Conservation (phyloP, 2,888 invertebrate genomes). For the Xanthorhoe designata region DNA sequence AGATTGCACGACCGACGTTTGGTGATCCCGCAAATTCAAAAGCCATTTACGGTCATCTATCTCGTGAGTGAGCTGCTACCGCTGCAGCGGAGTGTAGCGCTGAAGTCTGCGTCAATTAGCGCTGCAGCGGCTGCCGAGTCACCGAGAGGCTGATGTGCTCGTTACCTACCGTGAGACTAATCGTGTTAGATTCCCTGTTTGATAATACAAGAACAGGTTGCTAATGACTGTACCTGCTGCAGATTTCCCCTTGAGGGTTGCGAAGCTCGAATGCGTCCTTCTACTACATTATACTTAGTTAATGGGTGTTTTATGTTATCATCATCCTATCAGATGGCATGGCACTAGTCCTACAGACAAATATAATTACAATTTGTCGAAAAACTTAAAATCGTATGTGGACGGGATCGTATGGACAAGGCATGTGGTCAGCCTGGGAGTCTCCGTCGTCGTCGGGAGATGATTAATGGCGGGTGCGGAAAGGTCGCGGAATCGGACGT, state of each 20-base stretch:
- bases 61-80: constrained; percentile 1
- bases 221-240: background rate
- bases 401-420: constrained; percentile 2
- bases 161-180: constrained; percentile 9
- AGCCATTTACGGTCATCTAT: constrained; percentile 22
- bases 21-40: constrained; percentile 16
- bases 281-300: too few relatives aligned
- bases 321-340: too few relatives aligned
- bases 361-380: background rate
- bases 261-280: background rate
- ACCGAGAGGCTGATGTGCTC: constrained; percentile 8
- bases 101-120: constrained; percentile 9
- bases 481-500: constrained; percentile 31
- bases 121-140: constrained; percentile 5
- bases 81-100: constrained; percentile 15
- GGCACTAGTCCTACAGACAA: too few relatives aligned
- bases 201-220: background rate
- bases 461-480: constrained; percentile 28
- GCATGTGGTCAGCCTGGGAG: constrained; percentile 2
- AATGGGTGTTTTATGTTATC: too few relatives aligned
- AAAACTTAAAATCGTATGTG: background rate
- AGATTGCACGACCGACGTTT: background rate
- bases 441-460: constrained; percentile 14
- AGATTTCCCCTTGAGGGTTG: background rate
- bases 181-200: constrained; percentile 6